phyloP scores from a whole-genome alignment of 2,888 invertebrate genomes.

The Notocelia uddmanniana region DNA sequence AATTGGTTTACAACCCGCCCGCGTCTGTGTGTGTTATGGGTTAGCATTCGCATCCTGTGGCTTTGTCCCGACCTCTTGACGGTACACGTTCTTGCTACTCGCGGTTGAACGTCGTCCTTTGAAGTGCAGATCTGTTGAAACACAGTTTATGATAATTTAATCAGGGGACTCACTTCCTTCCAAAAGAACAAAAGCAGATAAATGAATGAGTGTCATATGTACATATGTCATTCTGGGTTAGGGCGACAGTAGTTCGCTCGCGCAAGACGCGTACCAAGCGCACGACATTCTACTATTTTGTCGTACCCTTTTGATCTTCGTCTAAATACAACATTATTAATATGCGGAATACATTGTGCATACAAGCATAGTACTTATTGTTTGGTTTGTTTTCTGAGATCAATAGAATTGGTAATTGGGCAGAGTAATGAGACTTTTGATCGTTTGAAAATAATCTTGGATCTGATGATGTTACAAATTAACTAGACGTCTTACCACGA shows the following conservation, averaged over 20 bases:
- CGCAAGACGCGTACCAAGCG: constrained; percentile 22
- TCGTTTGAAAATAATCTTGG: constrained; percentile 19
- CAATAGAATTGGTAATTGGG: constrained; percentile 33
- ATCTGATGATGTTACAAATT: background rate
- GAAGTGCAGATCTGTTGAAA: constrained; percentile 61
- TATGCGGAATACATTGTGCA: constrained; percentile 38
- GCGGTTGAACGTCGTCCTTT: constrained; percentile 55
- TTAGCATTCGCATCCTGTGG: background rate
- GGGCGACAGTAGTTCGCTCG: constrained; percentile 48
- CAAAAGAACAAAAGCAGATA: background rate
- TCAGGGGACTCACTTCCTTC: constrained; percentile 46
- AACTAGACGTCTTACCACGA: background rate
- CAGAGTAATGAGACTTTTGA: constrained; percentile 17
- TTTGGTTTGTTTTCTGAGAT: constrained; percentile 34
- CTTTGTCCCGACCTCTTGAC: background rate
- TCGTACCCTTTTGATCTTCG: constrained; percentile 56
- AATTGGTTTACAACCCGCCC: no score
- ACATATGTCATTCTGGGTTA: background rate
- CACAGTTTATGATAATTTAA: constrained; percentile 66
- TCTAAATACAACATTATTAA: constrained; percentile 44
- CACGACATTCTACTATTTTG: constrained; percentile 50
- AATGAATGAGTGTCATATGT: constrained; percentile 10
- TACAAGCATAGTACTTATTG: constrained; percentile 17
- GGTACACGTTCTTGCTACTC: background rate
- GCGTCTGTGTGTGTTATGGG: no score